A percentile compares a stretch with the other conserved stretches of the same genome.
These are phyloP conservation scores for Ceraclea dissimilis DNA, from an alignment of 2,888 invertebrate species.

Conservation along the genomic window DNA sequence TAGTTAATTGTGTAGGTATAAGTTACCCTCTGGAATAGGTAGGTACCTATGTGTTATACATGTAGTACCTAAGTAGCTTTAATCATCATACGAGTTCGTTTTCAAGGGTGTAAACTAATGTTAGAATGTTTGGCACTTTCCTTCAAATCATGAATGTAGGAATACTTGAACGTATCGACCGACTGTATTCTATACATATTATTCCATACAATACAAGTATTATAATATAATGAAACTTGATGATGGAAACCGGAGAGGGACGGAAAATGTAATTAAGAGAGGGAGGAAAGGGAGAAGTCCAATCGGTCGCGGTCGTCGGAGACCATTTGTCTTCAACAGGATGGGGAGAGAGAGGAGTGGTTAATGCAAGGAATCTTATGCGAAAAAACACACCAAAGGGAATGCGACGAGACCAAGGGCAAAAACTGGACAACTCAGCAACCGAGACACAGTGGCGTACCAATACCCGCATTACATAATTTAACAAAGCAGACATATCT, in stretches of 20 bases:
- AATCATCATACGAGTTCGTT: no score
- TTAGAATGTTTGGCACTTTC: no score
- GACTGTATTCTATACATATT: constrained; percentile 21
- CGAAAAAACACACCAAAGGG: constrained; percentile 25
- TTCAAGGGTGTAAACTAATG: no score
- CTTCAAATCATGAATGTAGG: not conserved
- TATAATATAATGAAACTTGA: constrained; percentile 9
- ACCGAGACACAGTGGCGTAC: constrained; percentile 16
- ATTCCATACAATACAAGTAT: not conserved
- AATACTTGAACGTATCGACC: constrained; percentile 24
- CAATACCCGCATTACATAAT: not conserved
- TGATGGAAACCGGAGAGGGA: constrained; percentile 19
- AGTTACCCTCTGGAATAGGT: no score
- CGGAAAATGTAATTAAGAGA: constrained; percentile 29
- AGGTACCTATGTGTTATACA: no score
- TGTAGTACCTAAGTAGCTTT: no score
- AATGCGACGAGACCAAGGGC: constrained; percentile 25
- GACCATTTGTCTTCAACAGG: constrained; percentile 46
- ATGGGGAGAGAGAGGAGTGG: constrained; percentile 26
- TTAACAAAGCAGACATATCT: not conserved
- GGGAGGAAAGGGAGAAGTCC: constrained; percentile 33
- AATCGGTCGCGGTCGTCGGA: constrained; percentile 32
- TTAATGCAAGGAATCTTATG: constrained; percentile 23
- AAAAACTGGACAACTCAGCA: constrained; percentile 24
- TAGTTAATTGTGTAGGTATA: no score